phyloP scores from a whole-genome alignment of 2,113 vertebrate species.

The Vombatus ursinus region DNA sequence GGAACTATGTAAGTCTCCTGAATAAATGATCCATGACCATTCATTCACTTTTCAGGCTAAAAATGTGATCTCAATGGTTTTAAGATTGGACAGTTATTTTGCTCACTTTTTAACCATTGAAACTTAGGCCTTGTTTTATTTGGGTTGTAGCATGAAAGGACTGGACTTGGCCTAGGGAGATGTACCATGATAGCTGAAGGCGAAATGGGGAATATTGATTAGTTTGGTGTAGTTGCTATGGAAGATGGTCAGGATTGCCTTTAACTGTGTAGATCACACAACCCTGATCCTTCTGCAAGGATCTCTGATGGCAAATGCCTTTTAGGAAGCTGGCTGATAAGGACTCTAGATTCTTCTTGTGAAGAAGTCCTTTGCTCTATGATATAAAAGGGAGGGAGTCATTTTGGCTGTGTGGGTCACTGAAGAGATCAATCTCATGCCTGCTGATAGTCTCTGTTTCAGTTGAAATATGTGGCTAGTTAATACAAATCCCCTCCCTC shows the following conservation, averaged over 20 bases:
- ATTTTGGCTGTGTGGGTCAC: neutral
- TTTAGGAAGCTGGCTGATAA: neutral
- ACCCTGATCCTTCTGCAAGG: neutral
- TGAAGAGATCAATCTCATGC: neutral
- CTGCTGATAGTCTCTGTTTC: neutral
- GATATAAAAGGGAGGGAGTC: neutral
- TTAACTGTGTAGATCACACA: neutral
- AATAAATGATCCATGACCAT: neutral
- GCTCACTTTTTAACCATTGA: neutral
- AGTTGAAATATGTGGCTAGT: neutral
- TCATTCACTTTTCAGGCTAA: neutral
- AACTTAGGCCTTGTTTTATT: neutral
- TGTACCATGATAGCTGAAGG: neutral
- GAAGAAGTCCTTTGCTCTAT: neutral
- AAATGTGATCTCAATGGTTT: neutral
- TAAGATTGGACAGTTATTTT: neutral
- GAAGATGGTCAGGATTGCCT: neutral
- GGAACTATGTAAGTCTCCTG: neutral
- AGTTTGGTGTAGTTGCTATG: neutral
- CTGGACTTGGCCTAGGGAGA: neutral
- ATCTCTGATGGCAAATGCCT: neutral
- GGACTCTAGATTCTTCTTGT: neutral
- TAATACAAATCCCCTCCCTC: too few relatives aligned
- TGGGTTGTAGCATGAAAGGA: neutral
- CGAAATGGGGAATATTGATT: neutral